Percentiles rank a stretch among this genome's conserved stretches.
These are phyloP conservation scores for Ovis aries DNA, from an alignment of 2,113 vertebrate genomes.

Conservation along the genomic window DNA sequence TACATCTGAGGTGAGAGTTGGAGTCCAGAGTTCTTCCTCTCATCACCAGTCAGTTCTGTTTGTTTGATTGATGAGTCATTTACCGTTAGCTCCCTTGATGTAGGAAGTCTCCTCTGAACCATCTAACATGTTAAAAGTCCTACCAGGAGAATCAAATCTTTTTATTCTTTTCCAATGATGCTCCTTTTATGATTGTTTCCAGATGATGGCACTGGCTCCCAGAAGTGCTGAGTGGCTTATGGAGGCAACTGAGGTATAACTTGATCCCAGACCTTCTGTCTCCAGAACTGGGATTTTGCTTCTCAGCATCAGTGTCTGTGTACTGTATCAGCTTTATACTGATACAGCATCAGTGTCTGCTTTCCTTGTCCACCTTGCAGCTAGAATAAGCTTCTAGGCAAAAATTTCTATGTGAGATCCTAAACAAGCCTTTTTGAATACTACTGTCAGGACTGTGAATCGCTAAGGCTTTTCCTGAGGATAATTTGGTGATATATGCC, in stretches of 20 bases:
- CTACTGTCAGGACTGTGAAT: background rate
- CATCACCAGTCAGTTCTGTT: background rate
- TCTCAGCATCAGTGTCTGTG: too few species aligned
- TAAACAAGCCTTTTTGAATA: fast-evolving
- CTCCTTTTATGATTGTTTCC: background rate
- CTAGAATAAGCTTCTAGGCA: background rate
- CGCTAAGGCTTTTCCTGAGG: background rate
- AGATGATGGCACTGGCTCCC: background rate
- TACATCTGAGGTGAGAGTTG: background rate
- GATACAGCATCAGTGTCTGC: background rate
- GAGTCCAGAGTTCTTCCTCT: background rate
- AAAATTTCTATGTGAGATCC: background rate
- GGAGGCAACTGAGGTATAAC: background rate
- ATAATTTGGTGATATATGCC: background rate
- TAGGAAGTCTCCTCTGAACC: background rate
- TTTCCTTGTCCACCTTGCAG: background rate
- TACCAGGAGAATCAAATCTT: background rate
- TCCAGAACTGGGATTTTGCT: background rate
- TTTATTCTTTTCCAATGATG: background rate
- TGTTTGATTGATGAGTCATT: background rate
- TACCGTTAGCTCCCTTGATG: background rate
- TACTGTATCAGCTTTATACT: background rate
- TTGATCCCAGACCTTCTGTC: background rate
- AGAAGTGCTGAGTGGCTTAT: too few species aligned
- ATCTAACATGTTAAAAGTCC: too few species aligned